phyloP scores from a whole-genome alignment of 2,113 vertebrate genomes.

The Alectura lathami region DNA sequence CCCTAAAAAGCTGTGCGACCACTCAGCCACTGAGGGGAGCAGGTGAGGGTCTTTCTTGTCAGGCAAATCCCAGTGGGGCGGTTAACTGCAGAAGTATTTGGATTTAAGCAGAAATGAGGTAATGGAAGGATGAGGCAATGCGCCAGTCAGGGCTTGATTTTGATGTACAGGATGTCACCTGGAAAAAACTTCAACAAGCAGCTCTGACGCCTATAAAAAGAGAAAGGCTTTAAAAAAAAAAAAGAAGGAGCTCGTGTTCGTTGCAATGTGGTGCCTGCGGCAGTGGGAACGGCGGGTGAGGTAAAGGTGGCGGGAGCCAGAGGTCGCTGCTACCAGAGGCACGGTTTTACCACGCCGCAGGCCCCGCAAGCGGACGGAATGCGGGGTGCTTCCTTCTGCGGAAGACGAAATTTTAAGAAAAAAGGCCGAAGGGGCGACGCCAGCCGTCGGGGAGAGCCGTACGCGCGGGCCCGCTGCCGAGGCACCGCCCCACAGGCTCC shows the following conservation, averaged over 20 bases:
- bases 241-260: too few relatives aligned
- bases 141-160: neutral
- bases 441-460: fast-evolving
- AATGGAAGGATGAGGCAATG: neutral
- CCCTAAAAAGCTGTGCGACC: neutral
- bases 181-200: neutral
- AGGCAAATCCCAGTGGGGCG: neutral
- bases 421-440: fast-evolving
- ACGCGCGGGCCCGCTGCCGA: fast-evolving
- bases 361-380: too few relatives aligned
- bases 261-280: neutral
- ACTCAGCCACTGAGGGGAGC: fast-evolving
- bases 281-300: neutral
- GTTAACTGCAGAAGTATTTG: fast-evolving
- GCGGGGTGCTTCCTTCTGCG: fast-evolving
- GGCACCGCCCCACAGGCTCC: neutral
- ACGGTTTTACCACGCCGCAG: neutral
- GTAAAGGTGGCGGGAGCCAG: neutral
- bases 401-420: too few relatives aligned
- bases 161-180: neutral
- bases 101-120: neutral
- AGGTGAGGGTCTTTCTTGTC: too few relatives aligned
- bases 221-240: neutral
- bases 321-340: neutral
- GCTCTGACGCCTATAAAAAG: neutral